Percentiles rank a stretch among this genome's conserved stretches.
Evolutionary conservation across 1,140 invertebrate species (phyloP).

Genomic region (Ephestia elutella): DNA sequence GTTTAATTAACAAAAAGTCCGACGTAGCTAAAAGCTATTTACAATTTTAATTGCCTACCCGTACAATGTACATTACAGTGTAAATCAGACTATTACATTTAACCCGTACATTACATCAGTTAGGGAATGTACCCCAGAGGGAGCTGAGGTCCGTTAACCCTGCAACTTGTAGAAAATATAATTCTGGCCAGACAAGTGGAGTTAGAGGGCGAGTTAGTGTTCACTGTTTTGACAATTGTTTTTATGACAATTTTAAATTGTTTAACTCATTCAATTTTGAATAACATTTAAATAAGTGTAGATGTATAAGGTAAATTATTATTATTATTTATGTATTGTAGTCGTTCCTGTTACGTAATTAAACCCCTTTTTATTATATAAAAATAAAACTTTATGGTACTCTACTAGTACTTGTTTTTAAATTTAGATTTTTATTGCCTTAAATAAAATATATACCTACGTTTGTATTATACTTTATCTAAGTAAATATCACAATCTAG

Average conservation of each 20-base stretch:
- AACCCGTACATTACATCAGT: background rate
- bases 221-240: background rate
- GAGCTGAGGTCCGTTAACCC: background rate
- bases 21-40: constrained; percentile 3
- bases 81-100: constrained; percentile 3
- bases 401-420: too few relatives aligned
- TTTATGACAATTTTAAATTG: background rate
- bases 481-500: too few relatives aligned
- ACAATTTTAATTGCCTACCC: constrained; percentile 2
- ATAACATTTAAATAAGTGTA: background rate
- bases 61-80: constrained; percentile 2
- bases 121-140: background rate
- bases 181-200: constrained; percentile 1
- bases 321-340: too few relatives aligned
- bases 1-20: constrained; percentile 1
- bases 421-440: too few relatives aligned
- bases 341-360: too few relatives aligned
- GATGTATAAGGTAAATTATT: too few relatives aligned
- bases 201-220: background rate
- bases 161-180: background rate
- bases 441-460: too few relatives aligned
- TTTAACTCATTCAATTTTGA: background rate
- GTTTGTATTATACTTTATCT: too few relatives aligned
- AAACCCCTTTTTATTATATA: too few relatives aligned
- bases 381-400: too few relatives aligned